These are phyloP conservation scores for Anabas testudineus DNA, from an alignment of 2,797 vertebrate genomes.

Conservation along the genomic window DNA sequence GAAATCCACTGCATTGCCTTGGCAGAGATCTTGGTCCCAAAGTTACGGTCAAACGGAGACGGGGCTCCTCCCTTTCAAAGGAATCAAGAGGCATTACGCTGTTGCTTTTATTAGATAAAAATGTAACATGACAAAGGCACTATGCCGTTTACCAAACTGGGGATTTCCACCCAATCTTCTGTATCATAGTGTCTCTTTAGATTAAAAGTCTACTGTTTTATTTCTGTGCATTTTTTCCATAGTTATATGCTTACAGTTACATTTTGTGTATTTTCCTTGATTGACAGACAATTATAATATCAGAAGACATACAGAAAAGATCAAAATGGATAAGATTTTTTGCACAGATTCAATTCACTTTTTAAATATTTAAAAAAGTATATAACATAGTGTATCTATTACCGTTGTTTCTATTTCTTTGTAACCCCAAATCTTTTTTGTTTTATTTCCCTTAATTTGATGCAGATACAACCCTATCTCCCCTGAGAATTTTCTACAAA, in stretches of 20 bases:
- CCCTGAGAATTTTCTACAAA: constrained; percentile 41
- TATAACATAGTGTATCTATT: too few relatives aligned
- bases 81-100: neutral
- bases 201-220: neutral
- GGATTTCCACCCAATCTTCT: neutral
- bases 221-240: too few relatives aligned
- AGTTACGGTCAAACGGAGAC: constrained; percentile 97
- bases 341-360: neutral
- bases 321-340: neutral
- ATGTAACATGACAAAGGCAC: neutral
- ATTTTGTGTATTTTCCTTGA: too few relatives aligned
- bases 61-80: constrained; percentile 92
- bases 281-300: too few relatives aligned
- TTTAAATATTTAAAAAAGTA: constrained; percentile 8
- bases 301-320: neutral
- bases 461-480: constrained; percentile 17
- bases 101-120: too few relatives aligned
- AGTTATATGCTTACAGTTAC: too few relatives aligned
- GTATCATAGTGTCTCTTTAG: neutral
- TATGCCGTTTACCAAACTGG: too few relatives aligned
- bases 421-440: constrained; percentile 12
- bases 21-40: constrained; percentile 96
- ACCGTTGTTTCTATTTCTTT: constrained; percentile 18
- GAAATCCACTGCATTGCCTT: constrained; percentile 96
- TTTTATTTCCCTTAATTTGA: constrained; percentile 12